These are phyloP conservation scores for Psilopsiagon aurifrons DNA, from an alignment of 2,113 vertebrate genomes.

Conservation along the genomic window DNA sequence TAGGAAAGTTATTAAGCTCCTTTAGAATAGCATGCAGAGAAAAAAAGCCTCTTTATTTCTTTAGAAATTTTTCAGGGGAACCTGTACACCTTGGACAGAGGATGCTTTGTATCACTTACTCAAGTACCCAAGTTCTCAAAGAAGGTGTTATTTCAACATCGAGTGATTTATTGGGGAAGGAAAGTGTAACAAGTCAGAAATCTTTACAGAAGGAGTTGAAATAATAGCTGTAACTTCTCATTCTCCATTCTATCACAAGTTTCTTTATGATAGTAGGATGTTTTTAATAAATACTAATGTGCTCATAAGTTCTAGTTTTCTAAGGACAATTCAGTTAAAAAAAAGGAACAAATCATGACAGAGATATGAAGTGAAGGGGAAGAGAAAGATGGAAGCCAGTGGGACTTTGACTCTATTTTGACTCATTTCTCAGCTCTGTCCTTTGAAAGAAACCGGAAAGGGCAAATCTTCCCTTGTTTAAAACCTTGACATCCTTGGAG, in stretches of 20 bases:
- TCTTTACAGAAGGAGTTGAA: not conserved
- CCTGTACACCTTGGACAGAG: not conserved
- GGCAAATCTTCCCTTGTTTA: not conserved
- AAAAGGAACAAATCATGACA: not conserved
- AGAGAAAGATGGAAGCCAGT: not conserved
- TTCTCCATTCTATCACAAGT: slow-evolving; percentile 27
- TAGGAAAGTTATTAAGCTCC: not conserved
- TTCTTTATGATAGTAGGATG: not conserved
- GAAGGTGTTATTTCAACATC: not conserved
- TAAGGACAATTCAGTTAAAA: not conserved
- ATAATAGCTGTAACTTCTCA: slow-evolving; percentile 9
- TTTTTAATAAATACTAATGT: not conserved
- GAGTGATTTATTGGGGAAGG: not conserved
- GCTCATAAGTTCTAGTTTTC: not conserved
- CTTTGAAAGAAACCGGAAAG: not conserved
- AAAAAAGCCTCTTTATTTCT: not conserved
- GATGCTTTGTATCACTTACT: not conserved
- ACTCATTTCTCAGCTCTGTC: not conserved
- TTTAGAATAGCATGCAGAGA: not conserved
- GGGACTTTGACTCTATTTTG: not conserved
- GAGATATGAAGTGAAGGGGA: not conserved
- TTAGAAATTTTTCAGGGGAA: not conserved
- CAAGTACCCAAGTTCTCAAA: not conserved
- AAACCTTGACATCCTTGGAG: not conserved
- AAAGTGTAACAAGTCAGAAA: not conserved